phyloP scores from a whole-genome alignment of 2,888 invertebrate genomes.

The Steinernema scapterisci region DNA sequence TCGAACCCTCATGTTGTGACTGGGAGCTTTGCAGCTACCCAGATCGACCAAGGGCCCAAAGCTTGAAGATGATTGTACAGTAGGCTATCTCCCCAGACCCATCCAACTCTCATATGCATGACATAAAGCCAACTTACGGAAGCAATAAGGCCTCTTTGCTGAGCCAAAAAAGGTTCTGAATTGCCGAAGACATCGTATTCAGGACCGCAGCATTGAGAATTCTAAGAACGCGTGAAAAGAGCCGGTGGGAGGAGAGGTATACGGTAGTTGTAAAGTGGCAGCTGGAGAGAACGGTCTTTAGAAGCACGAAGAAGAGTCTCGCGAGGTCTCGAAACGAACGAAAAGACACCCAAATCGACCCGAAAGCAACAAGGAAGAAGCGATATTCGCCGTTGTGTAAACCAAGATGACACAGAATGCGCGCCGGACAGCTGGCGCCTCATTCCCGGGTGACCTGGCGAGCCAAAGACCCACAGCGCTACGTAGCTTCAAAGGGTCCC shows the following conservation, averaged over 20 bases:
- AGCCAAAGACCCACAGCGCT: too few relatives aligned
- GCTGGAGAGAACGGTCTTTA: neutral
- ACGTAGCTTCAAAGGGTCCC: too few relatives aligned
- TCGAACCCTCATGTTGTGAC: too few relatives aligned
- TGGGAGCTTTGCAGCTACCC: too few relatives aligned
- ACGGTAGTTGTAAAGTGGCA: slow-evolving; percentile 27
- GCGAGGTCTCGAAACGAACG: neutral
- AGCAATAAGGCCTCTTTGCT: slow-evolving; percentile 35
- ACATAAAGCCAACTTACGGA: slow-evolving; percentile 30
- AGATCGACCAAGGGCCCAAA: too few relatives aligned
- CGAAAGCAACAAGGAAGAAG: too few relatives aligned
- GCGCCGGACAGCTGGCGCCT: neutral
- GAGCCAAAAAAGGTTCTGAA: slow-evolving; percentile 33
- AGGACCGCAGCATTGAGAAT: slow-evolving; percentile 22
- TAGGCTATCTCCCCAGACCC: too few relatives aligned
- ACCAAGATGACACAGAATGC: too few relatives aligned
- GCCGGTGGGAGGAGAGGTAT: slow-evolving; percentile 27
- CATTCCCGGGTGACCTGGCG: too few relatives aligned
- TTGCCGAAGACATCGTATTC: slow-evolving; percentile 26
- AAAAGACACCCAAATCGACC: neutral
- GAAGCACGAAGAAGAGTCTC: neutral
- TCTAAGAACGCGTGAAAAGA: neutral
- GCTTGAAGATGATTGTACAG: too few relatives aligned
- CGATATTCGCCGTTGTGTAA: too few relatives aligned
- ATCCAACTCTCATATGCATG: too few relatives aligned